Percentiles rank a stretch among this genome's conserved stretches.
Evolutionary conservation across 1,140 invertebrate species (phyloP).

Genomic region (Drosophila leontia): DNA sequence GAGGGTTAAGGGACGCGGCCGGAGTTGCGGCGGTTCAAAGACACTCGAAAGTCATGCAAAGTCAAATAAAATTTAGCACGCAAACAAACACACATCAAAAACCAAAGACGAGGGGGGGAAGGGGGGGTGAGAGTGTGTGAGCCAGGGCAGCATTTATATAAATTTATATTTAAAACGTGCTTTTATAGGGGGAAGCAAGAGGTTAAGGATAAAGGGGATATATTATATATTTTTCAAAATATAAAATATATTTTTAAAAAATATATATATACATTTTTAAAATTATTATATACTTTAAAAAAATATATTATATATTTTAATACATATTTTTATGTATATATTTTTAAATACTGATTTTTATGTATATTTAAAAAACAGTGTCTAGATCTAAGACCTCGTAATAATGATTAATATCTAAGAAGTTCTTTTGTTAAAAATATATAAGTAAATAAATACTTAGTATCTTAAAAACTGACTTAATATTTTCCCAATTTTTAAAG

Average conservation of each 20-base stretch:
- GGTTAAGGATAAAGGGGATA: too few relatives aligned
- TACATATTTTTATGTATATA: too few relatives aligned
- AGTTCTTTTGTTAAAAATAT: neutral
- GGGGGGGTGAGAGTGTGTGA: neutral
- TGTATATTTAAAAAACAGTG: neutral
- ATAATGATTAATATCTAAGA: neutral
- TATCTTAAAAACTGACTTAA: neutral
- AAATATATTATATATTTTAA: too few relatives aligned
- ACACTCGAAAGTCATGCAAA: slow-evolving; percentile 71
- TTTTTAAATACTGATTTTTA: neutral
- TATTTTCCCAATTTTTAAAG: neutral
- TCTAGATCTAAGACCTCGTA: neutral
- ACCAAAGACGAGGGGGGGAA: neutral
- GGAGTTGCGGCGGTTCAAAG: slow-evolving; percentile 41
- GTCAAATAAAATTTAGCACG: slow-evolving; percentile 69
- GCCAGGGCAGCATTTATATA: slow-evolving; percentile 56
- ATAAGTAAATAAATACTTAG: neutral
- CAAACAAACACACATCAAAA: slow-evolving; percentile 47
- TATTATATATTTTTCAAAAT: neutral
- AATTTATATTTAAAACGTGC: slow-evolving; percentile 57
- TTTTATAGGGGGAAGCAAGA: neutral
- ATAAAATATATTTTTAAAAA: too few relatives aligned
- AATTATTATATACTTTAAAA: too few relatives aligned
- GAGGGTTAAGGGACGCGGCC: neutral
- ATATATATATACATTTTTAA: too few relatives aligned